phyloP scores from a whole-genome alignment of 37 sponge, comb jelly and placozoan genomes.

The Petrosia ficiformis region DNA sequence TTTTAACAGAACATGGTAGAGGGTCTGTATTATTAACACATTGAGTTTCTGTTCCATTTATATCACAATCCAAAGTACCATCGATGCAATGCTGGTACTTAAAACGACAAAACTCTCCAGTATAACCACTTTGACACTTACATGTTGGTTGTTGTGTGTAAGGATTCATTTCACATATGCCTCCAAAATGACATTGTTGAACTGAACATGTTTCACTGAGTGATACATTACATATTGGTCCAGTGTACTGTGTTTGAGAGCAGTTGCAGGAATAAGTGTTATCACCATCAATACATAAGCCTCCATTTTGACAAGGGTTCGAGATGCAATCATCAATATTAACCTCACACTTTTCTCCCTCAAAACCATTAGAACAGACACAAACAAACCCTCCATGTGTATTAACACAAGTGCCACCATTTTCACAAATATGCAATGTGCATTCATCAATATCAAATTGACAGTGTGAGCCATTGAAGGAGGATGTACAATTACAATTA shows the following conservation, averaged over 20 bases:
- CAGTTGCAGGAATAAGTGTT: constrained; percentile 13
- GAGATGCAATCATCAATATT: constrained; percentile 6
- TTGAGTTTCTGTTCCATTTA: not conserved
- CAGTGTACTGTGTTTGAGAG: not conserved
- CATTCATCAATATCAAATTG: constrained; percentile 3
- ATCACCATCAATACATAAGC: constrained; percentile 18
- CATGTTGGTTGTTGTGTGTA: not conserved
- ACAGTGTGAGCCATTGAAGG: constrained; percentile 45
- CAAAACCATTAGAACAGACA: constrained; percentile 32
- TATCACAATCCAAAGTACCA: not conserved
- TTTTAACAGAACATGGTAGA: not conserved
- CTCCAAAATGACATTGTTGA: not conserved
- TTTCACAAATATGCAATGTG: constrained; percentile 16
- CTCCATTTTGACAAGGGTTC: constrained; percentile 36
- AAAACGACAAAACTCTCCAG: not conserved
- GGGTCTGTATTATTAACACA: constrained; percentile 6
- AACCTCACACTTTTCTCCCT: constrained; percentile 31
- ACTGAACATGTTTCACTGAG: not conserved
- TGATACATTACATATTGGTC: not conserved
- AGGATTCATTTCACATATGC: not conserved
- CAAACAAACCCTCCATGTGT: not conserved
- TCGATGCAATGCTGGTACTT: not conserved
- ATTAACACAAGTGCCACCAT: constrained; percentile 24
- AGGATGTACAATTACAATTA: constrained; percentile 18
- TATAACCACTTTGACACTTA: not conserved